Evolutionary conservation across 2,113 vertebrate species (phyloP).

Genomic region (Sinocyclocheilus rhinocerous): DNA sequence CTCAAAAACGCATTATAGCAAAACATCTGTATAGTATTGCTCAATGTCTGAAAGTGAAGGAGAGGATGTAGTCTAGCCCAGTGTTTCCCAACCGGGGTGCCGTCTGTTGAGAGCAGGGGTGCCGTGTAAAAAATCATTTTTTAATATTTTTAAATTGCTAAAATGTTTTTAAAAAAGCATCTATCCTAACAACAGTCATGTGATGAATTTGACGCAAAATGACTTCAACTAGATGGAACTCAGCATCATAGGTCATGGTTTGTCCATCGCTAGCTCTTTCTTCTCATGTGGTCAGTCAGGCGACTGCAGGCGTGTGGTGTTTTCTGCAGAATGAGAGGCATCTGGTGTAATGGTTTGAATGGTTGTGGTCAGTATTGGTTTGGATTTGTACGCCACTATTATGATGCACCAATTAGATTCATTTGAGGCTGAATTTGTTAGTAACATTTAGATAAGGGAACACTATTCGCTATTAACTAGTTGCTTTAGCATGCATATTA

Average conservation of each 20-base stretch:
- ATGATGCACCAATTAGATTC: background rate
- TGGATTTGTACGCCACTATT: background rate
- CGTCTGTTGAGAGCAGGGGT: too few relatives aligned
- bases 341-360: background rate
- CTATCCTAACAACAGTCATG: constrained; percentile 9
- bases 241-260: background rate
- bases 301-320: background rate
- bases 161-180: too few relatives aligned
- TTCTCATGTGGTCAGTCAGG: background rate
- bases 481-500: too few relatives aligned
- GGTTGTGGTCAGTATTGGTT: background rate
- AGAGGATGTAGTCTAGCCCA: background rate
- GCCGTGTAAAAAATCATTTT: too few relatives aligned
- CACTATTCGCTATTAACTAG: too few relatives aligned
- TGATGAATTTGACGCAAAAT: background rate
- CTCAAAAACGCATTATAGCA: background rate
- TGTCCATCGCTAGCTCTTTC: constrained; percentile 32
- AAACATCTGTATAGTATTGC: background rate
- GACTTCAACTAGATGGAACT: background rate
- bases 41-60: background rate
- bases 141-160: too few relatives aligned
- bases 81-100: too few relatives aligned
- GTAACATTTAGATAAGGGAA: too few relatives aligned
- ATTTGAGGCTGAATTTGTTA: background rate
- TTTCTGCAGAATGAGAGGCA: background rate